Evolutionary conservation across 2,113 vertebrate genomes (phyloP).

Genomic region (Megalops atlanticus): DNA sequence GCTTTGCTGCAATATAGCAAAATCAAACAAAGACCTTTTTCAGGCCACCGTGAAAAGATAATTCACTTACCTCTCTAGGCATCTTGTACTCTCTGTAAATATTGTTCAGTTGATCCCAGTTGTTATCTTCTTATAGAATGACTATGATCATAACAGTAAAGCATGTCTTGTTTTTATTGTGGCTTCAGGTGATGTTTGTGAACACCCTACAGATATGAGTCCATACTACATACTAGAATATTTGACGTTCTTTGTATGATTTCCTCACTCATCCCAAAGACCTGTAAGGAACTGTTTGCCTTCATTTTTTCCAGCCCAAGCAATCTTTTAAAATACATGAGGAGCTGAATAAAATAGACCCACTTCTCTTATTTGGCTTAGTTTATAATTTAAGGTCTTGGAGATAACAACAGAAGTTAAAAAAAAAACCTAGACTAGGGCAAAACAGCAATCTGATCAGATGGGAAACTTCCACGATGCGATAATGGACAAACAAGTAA

Average conservation of each 20-base stretch:
- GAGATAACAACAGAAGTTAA: not conserved
- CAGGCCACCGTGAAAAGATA: not conserved
- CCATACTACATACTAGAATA: not conserved
- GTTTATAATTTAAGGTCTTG: constrained; percentile 17
- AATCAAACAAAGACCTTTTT: constrained; percentile 1
- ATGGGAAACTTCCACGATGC: not conserved
- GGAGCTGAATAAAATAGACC: not conserved
- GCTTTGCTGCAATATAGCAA: not conserved
- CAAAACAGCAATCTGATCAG: not conserved
- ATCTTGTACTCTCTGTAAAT: constrained; percentile 10
- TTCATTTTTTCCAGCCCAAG: constrained; percentile 8
- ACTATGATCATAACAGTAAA: constrained; percentile 29
- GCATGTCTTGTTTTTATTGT: not conserved
- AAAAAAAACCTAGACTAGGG: not conserved
- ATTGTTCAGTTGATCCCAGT: constrained; percentile 5
- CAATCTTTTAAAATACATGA: constrained; percentile 13
- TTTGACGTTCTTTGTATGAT: constrained; percentile 55
- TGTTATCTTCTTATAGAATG: not conserved
- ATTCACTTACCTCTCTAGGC: not conserved
- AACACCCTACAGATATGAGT: not conserved
- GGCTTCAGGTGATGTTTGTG: not conserved
- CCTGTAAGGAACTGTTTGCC: constrained; percentile 63
- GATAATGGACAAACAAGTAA: not conserved
- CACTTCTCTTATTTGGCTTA: not conserved
- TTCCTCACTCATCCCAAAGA: constrained; percentile 62